Conservation (phyloP, 1,140 invertebrate genomes). For the Cephus cinctus region DNA sequence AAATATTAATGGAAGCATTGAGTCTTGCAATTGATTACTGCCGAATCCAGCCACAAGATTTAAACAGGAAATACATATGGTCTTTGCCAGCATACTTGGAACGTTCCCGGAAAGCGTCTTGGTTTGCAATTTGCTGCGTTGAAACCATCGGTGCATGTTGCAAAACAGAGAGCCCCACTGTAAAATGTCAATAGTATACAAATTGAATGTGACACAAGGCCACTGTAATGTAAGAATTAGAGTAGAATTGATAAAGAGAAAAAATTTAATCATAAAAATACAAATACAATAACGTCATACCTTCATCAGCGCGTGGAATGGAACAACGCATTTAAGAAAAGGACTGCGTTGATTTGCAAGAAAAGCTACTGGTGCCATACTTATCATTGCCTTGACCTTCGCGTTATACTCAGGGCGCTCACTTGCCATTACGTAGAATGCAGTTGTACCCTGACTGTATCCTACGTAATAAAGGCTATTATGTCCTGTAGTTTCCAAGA, state of each 20-base stretch:
- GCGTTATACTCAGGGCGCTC: conserved; percentile 69
- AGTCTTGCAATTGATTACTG: conserved; percentile 50
- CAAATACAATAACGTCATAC: conserved; percentile 25
- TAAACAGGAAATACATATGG: conserved; percentile 45
- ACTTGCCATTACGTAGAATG: conserved; percentile 62
- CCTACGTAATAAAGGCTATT: conserved; percentile 61
- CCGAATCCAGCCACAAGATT: conserved; percentile 48
- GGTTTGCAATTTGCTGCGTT: conserved; percentile 43
- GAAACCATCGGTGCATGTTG: conserved; percentile 50
- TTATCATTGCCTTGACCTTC: conserved; percentile 61
- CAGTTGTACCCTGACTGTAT: conserved; percentile 55
- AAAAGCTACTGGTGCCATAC: conserved; percentile 66
- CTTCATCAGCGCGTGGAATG: conserved; percentile 42
- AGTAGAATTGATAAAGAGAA: conserved; percentile 7
- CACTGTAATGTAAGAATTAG: conserved; percentile 1
- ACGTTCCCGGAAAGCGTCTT: conserved; percentile 44
- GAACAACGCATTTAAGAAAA: conserved; percentile 40
- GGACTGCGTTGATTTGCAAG: conserved; percentile 48
- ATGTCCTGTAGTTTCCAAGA: conserved; percentile 56
- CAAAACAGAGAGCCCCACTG: conserved; percentile 49
- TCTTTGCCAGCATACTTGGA: conserved; percentile 40
- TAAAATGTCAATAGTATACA: conserved; percentile 32
- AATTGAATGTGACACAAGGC: not conserved
- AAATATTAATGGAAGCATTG: conserved; percentile 61
- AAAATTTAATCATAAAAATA: conserved; percentile 11